Evolutionary conservation across 2,797 vertebrate genomes (phyloP).

Genomic region (Sebastes kiyomatsui): DNA sequence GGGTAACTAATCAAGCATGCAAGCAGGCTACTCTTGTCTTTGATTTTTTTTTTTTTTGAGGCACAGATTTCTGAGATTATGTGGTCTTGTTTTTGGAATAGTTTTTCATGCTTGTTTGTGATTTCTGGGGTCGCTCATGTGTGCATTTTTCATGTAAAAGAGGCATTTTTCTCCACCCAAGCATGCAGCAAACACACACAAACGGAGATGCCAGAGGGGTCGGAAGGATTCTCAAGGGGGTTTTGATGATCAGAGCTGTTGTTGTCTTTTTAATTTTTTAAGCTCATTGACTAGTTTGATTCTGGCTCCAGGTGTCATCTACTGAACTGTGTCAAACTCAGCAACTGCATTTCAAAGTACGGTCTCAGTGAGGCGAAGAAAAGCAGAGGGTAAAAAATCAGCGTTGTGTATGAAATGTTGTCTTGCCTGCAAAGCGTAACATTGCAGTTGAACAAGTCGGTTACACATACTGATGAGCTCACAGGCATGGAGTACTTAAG

Average conservation of each 20-base stretch:
- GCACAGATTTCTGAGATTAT: conserved; percentile 30
- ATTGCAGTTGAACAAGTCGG: neutral
- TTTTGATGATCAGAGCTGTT: conserved; percentile 59
- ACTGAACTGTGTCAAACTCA: conserved; percentile 55
- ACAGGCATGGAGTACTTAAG: neutral
- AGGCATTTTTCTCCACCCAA: conserved; percentile 58
- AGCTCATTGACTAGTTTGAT: conserved; percentile 49
- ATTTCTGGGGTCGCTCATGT: conserved; percentile 49
- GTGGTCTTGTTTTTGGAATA: conserved; percentile 19
- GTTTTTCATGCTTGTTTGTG: conserved; percentile 51
- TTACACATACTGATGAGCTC: neutral
- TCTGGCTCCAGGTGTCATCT: conserved; percentile 62
- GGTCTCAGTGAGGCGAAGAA: conserved; percentile 39
- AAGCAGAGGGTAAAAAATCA: conserved; percentile 23
- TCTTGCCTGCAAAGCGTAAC: conserved; percentile 1
- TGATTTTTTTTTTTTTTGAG: neutral
- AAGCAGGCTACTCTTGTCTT: conserved; percentile 7
- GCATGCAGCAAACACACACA: conserved; percentile 42
- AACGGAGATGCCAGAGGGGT: conserved; percentile 38
- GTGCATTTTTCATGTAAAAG: conserved; percentile 55
- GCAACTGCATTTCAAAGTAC: conserved; percentile 49
- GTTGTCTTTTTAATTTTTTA: conserved; percentile 34
- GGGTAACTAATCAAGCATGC: conserved; percentile 74
- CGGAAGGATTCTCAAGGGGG: conserved; percentile 35
- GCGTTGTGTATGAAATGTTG: conserved; percentile 13